These are phyloP conservation scores for Marronus borbonicus DNA, from an alignment of 2,888 invertebrate genomes.

Conservation along the genomic window DNA sequence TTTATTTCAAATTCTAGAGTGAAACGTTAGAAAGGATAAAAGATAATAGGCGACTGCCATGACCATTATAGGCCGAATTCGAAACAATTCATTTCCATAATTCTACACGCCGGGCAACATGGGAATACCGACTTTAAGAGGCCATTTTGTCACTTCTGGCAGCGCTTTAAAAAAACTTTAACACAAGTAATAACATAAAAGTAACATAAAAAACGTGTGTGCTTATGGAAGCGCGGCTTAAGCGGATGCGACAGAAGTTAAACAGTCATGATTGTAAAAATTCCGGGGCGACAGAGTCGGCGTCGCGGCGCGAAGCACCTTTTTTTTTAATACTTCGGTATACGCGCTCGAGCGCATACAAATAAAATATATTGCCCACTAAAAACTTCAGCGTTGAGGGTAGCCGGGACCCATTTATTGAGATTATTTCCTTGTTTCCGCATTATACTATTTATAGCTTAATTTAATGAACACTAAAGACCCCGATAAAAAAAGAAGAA, in stretches of 20 bases:
- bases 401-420: constrained; percentile 39
- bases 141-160: constrained; percentile 22
- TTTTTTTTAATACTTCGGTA: neutral
- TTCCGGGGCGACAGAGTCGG: neutral
- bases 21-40: too few species aligned
- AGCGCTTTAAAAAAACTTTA: constrained; percentile 22
- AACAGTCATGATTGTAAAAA: constrained; percentile 36
- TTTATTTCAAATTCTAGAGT: too few species aligned
- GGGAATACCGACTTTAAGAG: constrained; percentile 3
- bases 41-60: too few species aligned
- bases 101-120: neutral
- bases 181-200: constrained; percentile 36
- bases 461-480: constrained; percentile 48
- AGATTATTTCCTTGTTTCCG: constrained; percentile 47
- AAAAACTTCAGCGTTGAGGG: constrained; percentile 36
- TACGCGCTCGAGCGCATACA: constrained; percentile 7
- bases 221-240: constrained; percentile 21
- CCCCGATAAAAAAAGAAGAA: constrained; percentile 33
- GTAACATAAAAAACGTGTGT: neutral
- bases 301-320: neutral
- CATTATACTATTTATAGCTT: constrained; percentile 50
- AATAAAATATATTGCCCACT: constrained; percentile 44
- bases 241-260: constrained; percentile 37
- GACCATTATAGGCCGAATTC: too few species aligned
- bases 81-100: too few species aligned